Base-by-base conservation (phyloP, 2,888 invertebrate genomes). In the Phengaris arion region DNA sequence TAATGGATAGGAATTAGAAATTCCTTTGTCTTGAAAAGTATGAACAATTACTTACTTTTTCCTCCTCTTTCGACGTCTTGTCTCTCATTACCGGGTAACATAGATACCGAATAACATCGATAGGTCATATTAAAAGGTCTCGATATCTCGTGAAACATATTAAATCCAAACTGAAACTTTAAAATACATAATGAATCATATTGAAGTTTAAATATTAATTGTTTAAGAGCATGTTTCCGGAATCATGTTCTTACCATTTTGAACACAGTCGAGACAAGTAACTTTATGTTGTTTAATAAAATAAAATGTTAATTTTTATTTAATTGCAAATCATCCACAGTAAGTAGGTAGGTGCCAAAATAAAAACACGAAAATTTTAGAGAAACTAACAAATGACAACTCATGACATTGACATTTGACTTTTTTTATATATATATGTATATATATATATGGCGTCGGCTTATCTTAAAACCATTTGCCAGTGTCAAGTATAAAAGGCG, bases 51-150 rank as follows among this genome's bases (percentile, higher is more conserved):
- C 94, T 93, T 94, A 98, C 98, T 99, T 95, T 99, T 99, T 81
- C 99, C 99, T 83, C 99, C 99, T 83, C 97, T 95, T 93, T 99
- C 99, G 5, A 99, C 98, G 88, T 99, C 98, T 83, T 97, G 97
- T 76, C 98, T 94, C 85, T 98, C 98, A 86, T 97, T 98, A 74
- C 98, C 98, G 68, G 98, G 98, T 75, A 98, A 90, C 98, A 99
- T 98, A 10, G 98, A 98, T 1, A 98, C 98, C 0, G 99, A 98
- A 91, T 96, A 99, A 87, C 98, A 98, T 91, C 96, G 95, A 87
- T 98, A 99, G 69, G 96, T 96, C 82, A 96, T 96, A 83, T 96
- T 96, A 86, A 98, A 98, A 46, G 96, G 96, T 77, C 97, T 95
- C 64, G 96, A 95, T 77, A 96, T 95, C 82, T 97, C 97, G 81